Base-by-base conservation (phyloP, 2,888 invertebrate species). In the Anoncus sp. region DNA sequence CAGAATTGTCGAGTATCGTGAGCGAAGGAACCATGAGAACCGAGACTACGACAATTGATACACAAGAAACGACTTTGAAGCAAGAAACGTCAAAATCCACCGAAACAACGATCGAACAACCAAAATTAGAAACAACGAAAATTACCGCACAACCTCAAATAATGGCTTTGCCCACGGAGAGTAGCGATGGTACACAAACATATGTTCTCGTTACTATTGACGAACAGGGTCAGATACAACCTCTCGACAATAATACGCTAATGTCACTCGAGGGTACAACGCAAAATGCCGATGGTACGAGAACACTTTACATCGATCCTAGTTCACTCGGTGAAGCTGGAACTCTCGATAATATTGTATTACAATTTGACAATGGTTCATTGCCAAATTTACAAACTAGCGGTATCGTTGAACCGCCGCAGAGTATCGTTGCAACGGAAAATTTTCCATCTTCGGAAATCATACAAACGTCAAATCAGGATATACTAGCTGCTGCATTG, bases 161-260 rank as follows among this genome's bases (percentile, higher is more conserved):
- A 84, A 92, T 95, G 87, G 96, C 96, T 14, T 92, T 96, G 53
- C 95, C 96, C 22, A 95, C 95, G 20, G 95, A 95, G 84, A 94
- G 94, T 82, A 93, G 94, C 75, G 95, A 95, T 65, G 96, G 96
- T 5, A 94, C 95, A 27, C 93, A 95, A 76, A 94, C 95, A 0
- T 96, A 96, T 87, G 95, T 95, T 88, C 92, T 96, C 38, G 95
- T 96, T 79, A 93, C 94, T 1, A 92, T 95, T n/a, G 95, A 95
- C 83, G 95, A 95, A 82, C 93, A 94, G 70, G 94, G 96, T 51
- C 94, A 94, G 55, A 93, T 95, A 69, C 94, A 94, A 20, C 95
- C 96, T 0, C 92, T 96, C 47, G 96, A 96, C 87, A 95, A 95
- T 85, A 94, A 94, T 75, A 93, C 95, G 3, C 89, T 95, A 53